A percentile compares a stretch with the other conserved stretches of the same genome.
phyloP scores from a whole-genome alignment of 2,797 vertebrate genomes.

The Coranthus polyacanthus region DNA sequence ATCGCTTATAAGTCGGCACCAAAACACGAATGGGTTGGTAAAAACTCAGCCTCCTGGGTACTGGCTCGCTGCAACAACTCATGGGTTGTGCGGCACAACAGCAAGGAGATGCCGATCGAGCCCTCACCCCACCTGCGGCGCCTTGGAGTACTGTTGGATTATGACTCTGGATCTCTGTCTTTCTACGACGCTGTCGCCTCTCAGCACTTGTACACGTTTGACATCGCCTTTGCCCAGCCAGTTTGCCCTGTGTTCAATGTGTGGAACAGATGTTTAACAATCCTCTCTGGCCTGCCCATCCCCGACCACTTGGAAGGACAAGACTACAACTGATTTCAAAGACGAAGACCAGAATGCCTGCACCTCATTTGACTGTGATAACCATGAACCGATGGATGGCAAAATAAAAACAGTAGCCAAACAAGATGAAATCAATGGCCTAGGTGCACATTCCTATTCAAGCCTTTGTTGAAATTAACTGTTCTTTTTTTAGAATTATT shows the following conservation, averaged over 20 bases:
- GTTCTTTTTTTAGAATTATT: constrained; percentile 79
- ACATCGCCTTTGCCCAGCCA: constrained; percentile 93
- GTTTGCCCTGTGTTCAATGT: constrained; percentile 98
- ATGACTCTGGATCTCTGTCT: constrained; percentile 94
- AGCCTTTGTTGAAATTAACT: constrained; percentile 76
- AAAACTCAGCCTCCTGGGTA: constrained; percentile 96
- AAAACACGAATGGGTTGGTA: constrained; percentile 97
- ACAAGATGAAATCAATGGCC: constrained; percentile 39
- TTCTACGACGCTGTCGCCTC: constrained; percentile 97
- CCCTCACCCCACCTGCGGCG: constrained; percentile 94
- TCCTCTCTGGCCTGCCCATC: constrained; percentile 97
- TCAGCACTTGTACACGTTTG: constrained; percentile 96
- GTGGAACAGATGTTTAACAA: constrained; percentile 97
- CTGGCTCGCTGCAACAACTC: constrained; percentile 96
- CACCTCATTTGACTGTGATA: constrained; percentile 38
- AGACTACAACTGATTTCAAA: constrained; percentile 85
- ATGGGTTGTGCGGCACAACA: constrained; percentile 95
- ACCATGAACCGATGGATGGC: constrained; percentile 22
- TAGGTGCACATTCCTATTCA: constrained; percentile 75
- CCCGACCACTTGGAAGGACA: constrained; percentile 94
- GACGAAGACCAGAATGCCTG: constrained; percentile 34
- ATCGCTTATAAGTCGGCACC: constrained; percentile 97
- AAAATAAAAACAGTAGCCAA: constrained; percentile 20
- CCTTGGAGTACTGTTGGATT: constrained; percentile 95
- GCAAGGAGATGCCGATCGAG: constrained; percentile 94